phyloP scores from a whole-genome alignment of 2,797 vertebrate genomes.

The Morelia viridis region DNA sequence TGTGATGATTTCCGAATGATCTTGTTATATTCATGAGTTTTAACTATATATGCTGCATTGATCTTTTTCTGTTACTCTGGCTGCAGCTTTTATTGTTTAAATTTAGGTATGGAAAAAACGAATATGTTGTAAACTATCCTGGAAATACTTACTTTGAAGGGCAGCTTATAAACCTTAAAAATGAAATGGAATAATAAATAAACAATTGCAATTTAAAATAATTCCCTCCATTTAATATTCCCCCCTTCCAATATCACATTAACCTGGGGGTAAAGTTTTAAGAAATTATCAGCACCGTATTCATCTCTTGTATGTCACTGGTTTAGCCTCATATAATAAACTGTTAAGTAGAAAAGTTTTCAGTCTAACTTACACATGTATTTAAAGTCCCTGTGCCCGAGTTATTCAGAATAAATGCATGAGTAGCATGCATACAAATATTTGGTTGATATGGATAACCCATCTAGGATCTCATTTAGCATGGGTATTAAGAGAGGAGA shows the following conservation, averaged over 20 bases:
- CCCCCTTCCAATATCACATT: background rate
- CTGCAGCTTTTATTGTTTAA: background rate
- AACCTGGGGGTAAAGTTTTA: background rate
- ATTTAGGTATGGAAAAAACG: background rate
- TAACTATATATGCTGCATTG: background rate
- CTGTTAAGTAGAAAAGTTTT: background rate
- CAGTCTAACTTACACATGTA: background rate
- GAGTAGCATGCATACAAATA: background rate
- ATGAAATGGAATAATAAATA: background rate
- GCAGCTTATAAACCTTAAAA: background rate
- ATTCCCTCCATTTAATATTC: background rate
- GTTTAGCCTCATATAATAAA: background rate
- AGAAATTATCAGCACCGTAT: background rate
- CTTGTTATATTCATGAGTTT: background rate
- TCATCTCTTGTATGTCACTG: background rate
- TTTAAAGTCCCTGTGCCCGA: background rate
- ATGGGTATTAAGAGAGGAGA: too few relatives aligned
- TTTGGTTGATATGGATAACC: background rate
- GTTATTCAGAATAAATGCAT: background rate
- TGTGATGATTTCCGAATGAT: background rate
- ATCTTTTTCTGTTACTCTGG: background rate
- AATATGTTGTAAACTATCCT: background rate
- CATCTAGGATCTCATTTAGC: background rate
- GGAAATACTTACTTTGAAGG: background rate
- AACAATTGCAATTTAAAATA: background rate